These are phyloP conservation scores for Dermochelys coriacea DNA, from an alignment of 2,797 vertebrate genomes.

Conservation along the genomic window DNA sequence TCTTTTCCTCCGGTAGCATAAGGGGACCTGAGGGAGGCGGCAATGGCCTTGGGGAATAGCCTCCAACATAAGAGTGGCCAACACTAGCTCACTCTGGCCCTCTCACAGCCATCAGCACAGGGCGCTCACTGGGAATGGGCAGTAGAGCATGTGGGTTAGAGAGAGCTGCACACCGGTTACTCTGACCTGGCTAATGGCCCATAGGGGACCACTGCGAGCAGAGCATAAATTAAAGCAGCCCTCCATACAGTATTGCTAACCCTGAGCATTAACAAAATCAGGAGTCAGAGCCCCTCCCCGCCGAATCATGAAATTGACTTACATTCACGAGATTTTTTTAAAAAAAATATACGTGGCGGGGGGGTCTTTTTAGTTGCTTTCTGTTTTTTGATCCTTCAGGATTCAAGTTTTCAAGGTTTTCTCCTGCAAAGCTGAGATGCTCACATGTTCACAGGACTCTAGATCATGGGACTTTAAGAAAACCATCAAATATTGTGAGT, in stretches of 20 bases:
- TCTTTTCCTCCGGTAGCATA: conserved; percentile 34
- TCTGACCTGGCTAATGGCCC: too few relatives aligned
- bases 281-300: too few relatives aligned
- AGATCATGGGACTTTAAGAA: background rate
- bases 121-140: conserved; percentile 27
- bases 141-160: background rate
- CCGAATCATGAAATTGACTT: too few relatives aligned
- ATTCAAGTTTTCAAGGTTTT: background rate
- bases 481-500: background rate
- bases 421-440: background rate
- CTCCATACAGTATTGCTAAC: too few relatives aligned
- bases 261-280: too few relatives aligned
- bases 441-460: background rate
- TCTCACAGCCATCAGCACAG: conserved; percentile 33
- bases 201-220: too few relatives aligned
- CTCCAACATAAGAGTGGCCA: background rate
- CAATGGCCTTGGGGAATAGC: conserved; percentile 54
- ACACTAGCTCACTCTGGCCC: conserved; percentile 11
- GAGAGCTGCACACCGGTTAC: too few relatives aligned
- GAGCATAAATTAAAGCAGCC: too few relatives aligned
- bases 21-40: conserved; percentile 36
- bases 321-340: too few relatives aligned
- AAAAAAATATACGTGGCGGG: too few relatives aligned
- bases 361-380: background rate
- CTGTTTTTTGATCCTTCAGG: background rate